phyloP scores from a whole-genome alignment of 2,797 vertebrate species.

The Coregonus ussuriensis region DNA sequence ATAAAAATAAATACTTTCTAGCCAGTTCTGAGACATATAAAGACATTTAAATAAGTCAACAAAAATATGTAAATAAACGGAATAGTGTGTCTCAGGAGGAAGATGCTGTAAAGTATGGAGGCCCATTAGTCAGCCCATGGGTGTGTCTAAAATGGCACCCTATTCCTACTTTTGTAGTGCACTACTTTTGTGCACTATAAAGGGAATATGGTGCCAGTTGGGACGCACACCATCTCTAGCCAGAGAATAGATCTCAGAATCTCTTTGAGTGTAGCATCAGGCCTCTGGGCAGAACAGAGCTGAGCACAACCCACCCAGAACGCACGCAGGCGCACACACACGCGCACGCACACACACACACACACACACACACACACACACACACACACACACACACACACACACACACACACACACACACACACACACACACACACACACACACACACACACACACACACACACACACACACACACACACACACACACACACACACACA shows the following conservation, averaged over 20 bases:
- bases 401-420: background rate
- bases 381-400: no score
- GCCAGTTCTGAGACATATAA: conserved; percentile 25
- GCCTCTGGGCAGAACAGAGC: conserved; percentile 44
- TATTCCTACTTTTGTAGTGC: no score
- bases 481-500: background rate
- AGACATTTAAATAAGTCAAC: conserved; percentile 46
- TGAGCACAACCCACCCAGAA: no score
- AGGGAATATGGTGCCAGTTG: background rate
- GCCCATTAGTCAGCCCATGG: conserved; percentile 57
- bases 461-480: background rate
- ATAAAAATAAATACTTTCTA: conserved; percentile 27
- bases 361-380: no score
- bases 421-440: no score
- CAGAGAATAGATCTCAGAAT: conserved; percentile 69
- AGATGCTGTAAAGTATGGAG: conserved; percentile 44
- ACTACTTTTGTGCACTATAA: background rate
- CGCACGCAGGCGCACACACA: no score
- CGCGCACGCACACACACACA: no score
- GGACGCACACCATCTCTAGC: conserved; percentile 46
- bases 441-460: no score
- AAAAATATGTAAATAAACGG: conserved; percentile 51
- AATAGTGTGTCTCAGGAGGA: conserved; percentile 61
- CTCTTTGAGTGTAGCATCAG: conserved; percentile 58
- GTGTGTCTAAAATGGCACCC: background rate